Conservation (phyloP, 2,797 vertebrate genomes). For the Neosilurus hyrtlii region DNA sequence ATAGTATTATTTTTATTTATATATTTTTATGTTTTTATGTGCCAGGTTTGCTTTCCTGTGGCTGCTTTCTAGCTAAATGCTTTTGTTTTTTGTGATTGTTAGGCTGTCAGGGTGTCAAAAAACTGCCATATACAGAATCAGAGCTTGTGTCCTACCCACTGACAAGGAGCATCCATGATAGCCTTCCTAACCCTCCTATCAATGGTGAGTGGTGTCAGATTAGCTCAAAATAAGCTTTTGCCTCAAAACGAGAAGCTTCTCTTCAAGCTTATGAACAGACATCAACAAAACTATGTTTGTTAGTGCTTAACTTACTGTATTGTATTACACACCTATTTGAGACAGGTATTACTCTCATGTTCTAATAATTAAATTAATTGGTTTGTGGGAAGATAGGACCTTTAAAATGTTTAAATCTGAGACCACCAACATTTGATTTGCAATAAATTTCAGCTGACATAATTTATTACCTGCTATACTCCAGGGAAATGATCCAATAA, state of each 20-base stretch:
- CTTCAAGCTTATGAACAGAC: not conserved
- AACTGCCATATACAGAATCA: conserved; percentile 62
- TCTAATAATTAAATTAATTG: not conserved
- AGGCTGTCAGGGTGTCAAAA: conserved; percentile 70
- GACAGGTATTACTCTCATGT: not conserved
- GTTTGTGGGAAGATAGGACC: not conserved
- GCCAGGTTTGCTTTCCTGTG: conserved; percentile 13
- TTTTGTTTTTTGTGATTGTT: conserved; percentile 37
- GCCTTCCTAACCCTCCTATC: conserved; percentile 68
- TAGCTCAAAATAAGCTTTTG: not conserved
- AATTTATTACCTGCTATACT: conserved; percentile 4
- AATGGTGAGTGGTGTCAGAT: conserved; percentile 68
- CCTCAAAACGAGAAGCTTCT: not conserved
- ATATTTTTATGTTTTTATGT: not conserved
- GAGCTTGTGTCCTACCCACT: conserved; percentile 73
- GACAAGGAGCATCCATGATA: conserved; percentile 62
- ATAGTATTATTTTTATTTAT: no score
- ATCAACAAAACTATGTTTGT: not conserved
- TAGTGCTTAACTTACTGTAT: not conserved
- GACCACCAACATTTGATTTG: conserved; percentile 10
- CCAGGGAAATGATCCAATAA: not conserved
- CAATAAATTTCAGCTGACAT: not conserved
- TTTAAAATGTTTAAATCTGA: not conserved
- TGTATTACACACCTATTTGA: not conserved
- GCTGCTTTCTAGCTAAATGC: conserved; percentile 6